phyloP scores from a whole-genome alignment of 1,140 invertebrate species.

The Campodea augens region DNA sequence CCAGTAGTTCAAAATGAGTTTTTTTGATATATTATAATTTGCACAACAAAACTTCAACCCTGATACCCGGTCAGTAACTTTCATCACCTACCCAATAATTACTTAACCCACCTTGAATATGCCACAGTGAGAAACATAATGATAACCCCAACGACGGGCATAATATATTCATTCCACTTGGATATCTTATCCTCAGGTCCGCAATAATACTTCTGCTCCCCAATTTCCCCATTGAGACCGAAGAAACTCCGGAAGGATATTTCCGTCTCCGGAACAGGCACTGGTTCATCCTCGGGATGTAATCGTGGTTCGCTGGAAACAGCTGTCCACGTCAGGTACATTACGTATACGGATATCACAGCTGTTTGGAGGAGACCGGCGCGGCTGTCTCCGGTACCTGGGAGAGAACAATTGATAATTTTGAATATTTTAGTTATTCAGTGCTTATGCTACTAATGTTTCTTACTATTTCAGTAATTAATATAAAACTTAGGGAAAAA shows the following conservation, averaged over 20 bases:
- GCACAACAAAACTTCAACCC: no score
- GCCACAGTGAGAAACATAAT: conserved; percentile 18
- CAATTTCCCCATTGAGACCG: not conserved
- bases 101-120: conserved; percentile 23
- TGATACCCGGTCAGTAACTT: no score
- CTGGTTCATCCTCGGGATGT: conserved; percentile 3
- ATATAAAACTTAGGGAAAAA: no score
- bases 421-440: no score
- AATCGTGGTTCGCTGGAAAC: conserved; percentile 12
- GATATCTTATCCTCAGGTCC: conserved; percentile 13
- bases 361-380: conserved; percentile 12
- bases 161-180: conserved; percentile 18
- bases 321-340: conserved; percentile 16
- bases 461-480: no score
- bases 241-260: not conserved
- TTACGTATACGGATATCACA: conserved; percentile 14
- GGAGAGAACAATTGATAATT: no score
- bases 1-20: no score
- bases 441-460: no score
- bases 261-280: not conserved
- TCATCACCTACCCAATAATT: no score
- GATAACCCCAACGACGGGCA: conserved; percentile 20
- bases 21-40: no score
- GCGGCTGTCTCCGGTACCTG: conserved; percentile 9
- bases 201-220: conserved; percentile 10